Conservation (phyloP, 2,797 vertebrate genomes). For the Spondyliosoma cantharus region DNA sequence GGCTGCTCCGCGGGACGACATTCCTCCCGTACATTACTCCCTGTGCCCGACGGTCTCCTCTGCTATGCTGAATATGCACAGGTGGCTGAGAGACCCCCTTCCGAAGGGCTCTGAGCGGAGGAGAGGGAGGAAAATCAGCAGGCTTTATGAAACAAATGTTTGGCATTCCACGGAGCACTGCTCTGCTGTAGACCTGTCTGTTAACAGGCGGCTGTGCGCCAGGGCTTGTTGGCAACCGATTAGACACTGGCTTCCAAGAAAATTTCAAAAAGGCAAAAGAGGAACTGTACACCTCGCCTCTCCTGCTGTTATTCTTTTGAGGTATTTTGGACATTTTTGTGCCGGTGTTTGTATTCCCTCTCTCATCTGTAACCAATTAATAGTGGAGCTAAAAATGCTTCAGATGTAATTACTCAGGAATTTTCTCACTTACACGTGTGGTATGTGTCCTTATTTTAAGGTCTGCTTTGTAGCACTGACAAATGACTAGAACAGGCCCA, state of each 20-base stretch:
- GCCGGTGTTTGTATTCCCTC: conserved; percentile 34
- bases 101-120: conserved; percentile 58
- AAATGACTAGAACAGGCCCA: conserved; percentile 47
- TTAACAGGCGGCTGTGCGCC: conserved; percentile 67
- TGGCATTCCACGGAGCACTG: conserved; percentile 79
- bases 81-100: conserved; percentile 77
- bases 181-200: conserved; percentile 80
- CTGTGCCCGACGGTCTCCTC: conserved; percentile 59
- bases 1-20: conserved; percentile 75
- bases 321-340: conserved; percentile 59
- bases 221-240: conserved; percentile 71
- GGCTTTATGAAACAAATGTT: conserved; percentile 81
- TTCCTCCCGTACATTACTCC: conserved; percentile 73
- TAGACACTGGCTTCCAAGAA: conserved; percentile 65
- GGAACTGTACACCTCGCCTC: conserved; percentile 59
- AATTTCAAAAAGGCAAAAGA: conserved; percentile 56
- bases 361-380: conserved; percentile 73
- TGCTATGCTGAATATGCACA: conserved; percentile 82
- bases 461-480: conserved; percentile 63
- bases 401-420: conserved; percentile 75
- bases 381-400: conserved; percentile 61
- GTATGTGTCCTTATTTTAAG: conserved; percentile 70
- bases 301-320: conserved; percentile 63
- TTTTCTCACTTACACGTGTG: conserved; percentile 73
- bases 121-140: conserved; percentile 72